phyloP scores from a whole-genome alignment of 2,888 invertebrate genomes.

The Exephanes ischioxanthus region DNA sequence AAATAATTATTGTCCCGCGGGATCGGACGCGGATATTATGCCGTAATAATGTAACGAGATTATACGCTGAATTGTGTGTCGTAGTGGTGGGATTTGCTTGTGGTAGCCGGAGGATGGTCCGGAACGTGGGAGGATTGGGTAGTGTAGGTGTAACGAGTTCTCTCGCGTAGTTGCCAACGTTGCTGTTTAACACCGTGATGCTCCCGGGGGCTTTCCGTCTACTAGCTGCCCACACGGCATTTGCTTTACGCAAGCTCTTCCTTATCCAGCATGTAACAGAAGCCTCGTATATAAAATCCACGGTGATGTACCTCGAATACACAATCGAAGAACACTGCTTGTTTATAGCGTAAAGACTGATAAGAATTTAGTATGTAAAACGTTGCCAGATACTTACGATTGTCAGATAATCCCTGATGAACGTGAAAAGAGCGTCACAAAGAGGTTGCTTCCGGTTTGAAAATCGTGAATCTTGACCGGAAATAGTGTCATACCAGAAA shows the following conservation, averaged over 20 bases:
- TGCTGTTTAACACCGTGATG: conserved; percentile 39
- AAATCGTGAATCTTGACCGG: not conserved
- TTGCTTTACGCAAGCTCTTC: conserved; percentile 9
- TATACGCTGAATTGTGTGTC: conserved; percentile 44
- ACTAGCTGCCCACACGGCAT: conserved; percentile 2
- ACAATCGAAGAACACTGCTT: not conserved
- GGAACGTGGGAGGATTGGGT: not conserved
- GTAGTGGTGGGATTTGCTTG: conserved; percentile 19
- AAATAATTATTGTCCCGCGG: conserved; percentile 58
- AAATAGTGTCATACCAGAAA: not conserved
- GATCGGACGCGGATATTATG: conserved; percentile 48
- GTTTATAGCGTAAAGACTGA: not conserved
- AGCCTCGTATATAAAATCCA: not conserved
- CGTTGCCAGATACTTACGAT: not conserved
- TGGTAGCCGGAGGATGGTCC: conserved; percentile 13
- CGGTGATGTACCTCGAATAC: not conserved
- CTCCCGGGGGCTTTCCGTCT: conserved; percentile 35
- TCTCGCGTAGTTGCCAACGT: conserved; percentile 17
- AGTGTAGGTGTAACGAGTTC: conserved; percentile 37
- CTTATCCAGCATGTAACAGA: not conserved
- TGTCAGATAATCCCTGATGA: not conserved
- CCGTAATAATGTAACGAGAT: conserved; percentile 56
- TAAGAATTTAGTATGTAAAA: not conserved
- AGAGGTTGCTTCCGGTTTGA: not conserved
- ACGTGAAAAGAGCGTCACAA: not conserved